Evolutionary conservation across 1,140 invertebrate species (phyloP).

Genomic region (Pseudobourletiella spinata): DNA sequence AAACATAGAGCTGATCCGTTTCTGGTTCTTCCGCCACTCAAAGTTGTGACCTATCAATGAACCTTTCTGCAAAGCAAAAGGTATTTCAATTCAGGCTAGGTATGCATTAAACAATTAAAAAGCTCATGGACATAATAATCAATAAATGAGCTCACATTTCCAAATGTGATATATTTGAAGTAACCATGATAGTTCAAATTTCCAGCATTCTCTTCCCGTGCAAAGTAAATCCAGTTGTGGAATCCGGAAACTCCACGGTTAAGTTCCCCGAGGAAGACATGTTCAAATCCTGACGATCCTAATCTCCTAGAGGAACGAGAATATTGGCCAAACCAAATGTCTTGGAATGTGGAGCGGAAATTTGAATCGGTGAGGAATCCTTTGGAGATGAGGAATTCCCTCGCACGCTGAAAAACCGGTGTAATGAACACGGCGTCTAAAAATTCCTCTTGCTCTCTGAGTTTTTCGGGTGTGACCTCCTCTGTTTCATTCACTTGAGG

Average conservation of each 20-base stretch:
- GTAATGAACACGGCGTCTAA: constrained; percentile 45
- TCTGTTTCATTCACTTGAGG: constrained; percentile 40
- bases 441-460: constrained; percentile 43
- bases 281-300: constrained; percentile 43
- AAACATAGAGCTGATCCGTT: constrained; percentile 70
- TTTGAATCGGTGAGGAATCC: constrained; percentile 31
- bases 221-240: constrained; percentile 44
- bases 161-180: not conserved
- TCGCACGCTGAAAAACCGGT: constrained; percentile 44
- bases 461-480: constrained; percentile 41
- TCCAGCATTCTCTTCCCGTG: constrained; percentile 37
- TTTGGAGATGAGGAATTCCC: constrained; percentile 42
- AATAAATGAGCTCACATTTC: constrained; percentile 9
- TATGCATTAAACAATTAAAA: not conserved
- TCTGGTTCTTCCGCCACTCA: constrained; percentile 59
- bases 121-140: not conserved
- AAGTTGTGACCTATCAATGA: constrained; percentile 64
- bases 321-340: constrained; percentile 36
- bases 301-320: constrained; percentile 10
- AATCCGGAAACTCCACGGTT: constrained; percentile 41
- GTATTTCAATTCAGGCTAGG: not conserved
- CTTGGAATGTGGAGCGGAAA: constrained; percentile 15
- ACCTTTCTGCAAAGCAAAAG: constrained; percentile 52
- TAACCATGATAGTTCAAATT: constrained; percentile 21
- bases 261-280: constrained; percentile 44